Percentiles rank a stretch among this genome's conserved stretches.
Evolutionary conservation across 2,113 vertebrate genomes (phyloP).

Genomic region (Hoplias malabaricus): DNA sequence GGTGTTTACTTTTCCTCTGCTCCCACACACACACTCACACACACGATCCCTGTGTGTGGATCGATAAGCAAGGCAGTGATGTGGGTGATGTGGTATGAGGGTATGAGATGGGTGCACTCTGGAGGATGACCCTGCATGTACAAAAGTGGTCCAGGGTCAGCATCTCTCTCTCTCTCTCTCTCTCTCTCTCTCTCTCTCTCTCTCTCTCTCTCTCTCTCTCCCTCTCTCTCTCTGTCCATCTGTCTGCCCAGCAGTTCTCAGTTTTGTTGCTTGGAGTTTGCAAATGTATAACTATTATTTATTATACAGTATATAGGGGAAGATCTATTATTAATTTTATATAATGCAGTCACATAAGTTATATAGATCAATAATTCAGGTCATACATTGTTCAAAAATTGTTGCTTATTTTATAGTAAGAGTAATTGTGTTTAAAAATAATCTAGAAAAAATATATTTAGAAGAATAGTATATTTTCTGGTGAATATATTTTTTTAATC

Average conservation of each 20-base stretch:
- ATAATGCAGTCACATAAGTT: not conserved
- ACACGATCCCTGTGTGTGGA: conserved; percentile 39
- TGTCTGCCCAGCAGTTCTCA: not conserved
- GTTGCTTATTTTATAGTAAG: too few relatives aligned
- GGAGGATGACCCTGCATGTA: conserved; percentile 24
- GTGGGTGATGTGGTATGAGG: too few relatives aligned
- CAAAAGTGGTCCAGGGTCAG: conserved; percentile 14
- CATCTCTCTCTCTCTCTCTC: too few relatives aligned
- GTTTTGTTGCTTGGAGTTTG: not conserved
- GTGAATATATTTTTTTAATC: too few relatives aligned
- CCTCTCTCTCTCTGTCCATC: not conserved
- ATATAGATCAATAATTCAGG: not conserved
- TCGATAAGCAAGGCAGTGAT: conserved; percentile 45
- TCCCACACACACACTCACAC: conserved; percentile 37
- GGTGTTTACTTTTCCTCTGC: conserved; percentile 80
- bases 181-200: too few relatives aligned
- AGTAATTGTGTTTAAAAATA: too few relatives aligned
- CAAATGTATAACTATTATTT: not conserved
- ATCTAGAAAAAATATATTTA: too few relatives aligned
- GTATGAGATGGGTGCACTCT: conserved; percentile 34
- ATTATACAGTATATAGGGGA: not conserved
- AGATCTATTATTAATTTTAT: not conserved
- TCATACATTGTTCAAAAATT: too few relatives aligned
- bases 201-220: not conserved
- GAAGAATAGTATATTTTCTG: too few relatives aligned